Base-by-base conservation (phyloP, 2,113 vertebrate species). In the Oncorhynchus masou region DNA sequence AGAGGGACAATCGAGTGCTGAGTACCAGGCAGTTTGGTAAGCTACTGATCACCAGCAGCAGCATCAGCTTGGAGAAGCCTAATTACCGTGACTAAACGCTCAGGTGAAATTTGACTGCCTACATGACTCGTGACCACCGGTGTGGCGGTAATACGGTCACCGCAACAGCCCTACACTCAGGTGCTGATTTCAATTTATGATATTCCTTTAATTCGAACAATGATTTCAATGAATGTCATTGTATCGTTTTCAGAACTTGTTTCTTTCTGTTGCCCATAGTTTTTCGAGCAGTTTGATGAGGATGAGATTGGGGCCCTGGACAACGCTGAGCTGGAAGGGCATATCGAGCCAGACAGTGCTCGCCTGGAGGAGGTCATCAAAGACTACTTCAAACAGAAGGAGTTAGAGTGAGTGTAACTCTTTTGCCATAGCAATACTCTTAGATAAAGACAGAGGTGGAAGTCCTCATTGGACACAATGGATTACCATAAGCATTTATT, bases 251-350 rank as follows among this genome's bases (percentile, higher is more conserved):
- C 2, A 45, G 9, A 45, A 11, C 39, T 11, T 45, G 39, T 45
- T 45, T 45, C 9, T 45, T 64, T 11, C n/a, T 27, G 69, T 68
- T 65, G 49, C 59, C 8, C 11, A 7, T 79, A 99, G 97, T 98
- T 99, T 86, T 99, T 92, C 68, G 95, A 99, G 45, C 97, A 98
- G 74, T 99, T 98, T 85, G 97, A 99, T 13, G 97, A 98, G 15
- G 97, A 95, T 79, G 98, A 99, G 90, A 98, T 99, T 60, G 98
- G 98, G 71, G 94, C 98, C 4, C 87, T 99, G 92, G 98, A 99
- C 90, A 97, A 99, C 4, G 92, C 94, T 0, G 98, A 99, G 84
- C 87, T 99, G 83, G 97, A 99, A 88, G 97, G 98, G 8, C 95
- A 90, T 77, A 96, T 99, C 79, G 87, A 93, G 59, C 92, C 94